These are phyloP conservation scores for Apaloderma vittatum DNA, from an alignment of 2,113 vertebrate species.

Conservation along the genomic window DNA sequence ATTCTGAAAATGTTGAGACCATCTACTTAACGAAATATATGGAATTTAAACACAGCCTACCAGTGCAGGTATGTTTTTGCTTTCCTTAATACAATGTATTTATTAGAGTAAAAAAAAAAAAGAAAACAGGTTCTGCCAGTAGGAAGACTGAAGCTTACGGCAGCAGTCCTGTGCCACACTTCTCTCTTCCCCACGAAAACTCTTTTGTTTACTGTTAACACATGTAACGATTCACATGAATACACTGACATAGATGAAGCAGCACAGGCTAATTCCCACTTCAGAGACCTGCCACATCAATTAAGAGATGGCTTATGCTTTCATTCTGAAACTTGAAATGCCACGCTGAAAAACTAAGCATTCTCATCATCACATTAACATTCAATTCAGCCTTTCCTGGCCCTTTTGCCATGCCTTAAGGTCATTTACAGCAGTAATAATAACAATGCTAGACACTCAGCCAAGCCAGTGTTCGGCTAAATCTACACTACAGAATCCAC, in stretches of 20 bases:
- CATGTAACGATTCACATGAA: conserved; percentile 13
- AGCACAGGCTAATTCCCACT: conserved; percentile 36
- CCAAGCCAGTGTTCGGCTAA: not conserved
- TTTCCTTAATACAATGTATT: not conserved
- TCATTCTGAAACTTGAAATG: conserved; percentile 52
- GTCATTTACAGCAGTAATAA: conserved; percentile 38
- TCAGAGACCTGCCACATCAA: conserved; percentile 52
- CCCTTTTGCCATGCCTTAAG: conserved; percentile 43
- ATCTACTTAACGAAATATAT: not conserved
- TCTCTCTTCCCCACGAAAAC: not conserved
- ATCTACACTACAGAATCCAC: not conserved
- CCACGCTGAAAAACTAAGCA: not conserved
- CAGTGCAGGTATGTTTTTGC: not conserved
- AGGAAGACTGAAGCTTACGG: not conserved
- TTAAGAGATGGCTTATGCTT: conserved; percentile 39
- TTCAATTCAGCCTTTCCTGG: not conserved
- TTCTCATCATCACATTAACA: conserved; percentile 18
- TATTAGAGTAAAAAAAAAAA: not conserved
- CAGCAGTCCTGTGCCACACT: not conserved
- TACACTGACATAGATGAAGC: not conserved
- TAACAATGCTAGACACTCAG: not conserved
- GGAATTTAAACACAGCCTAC: not conserved
- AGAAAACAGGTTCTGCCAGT: not conserved
- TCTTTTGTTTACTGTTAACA: conserved; percentile 29
- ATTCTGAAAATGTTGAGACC: not conserved